Base-by-base conservation (phyloP, 2,888 invertebrate genomes). In the Boloria selene region DNA sequence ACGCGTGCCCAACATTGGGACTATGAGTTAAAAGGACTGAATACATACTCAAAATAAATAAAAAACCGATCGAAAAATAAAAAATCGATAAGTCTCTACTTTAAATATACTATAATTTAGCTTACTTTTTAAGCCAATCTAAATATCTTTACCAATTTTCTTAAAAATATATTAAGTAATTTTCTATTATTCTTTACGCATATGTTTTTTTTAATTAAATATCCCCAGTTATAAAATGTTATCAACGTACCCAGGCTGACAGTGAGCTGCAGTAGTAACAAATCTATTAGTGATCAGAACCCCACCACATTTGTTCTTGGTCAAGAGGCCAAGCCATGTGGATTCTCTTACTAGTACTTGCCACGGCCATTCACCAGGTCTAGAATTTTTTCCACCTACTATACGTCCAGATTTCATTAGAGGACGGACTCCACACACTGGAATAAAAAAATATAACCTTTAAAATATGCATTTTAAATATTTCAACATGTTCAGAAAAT, bases 261-360 rank as follows among this genome's bases (percentile, higher is more conserved):
- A 98, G 93, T 98, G 98, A 0, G 98, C 98, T 0, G 98, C 98
- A 0, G 98, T 98, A 67, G 98, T 95, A 4, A 98, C 97, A 80
- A 95, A 98, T 83, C 95, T 94, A 76, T 94, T 95, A 45, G 97
- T 96, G 76, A 98, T 97, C n/a, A 98, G 93, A 0, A 98, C 98
- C 2, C 98, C 98, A 1, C 98, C 98, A 80, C 98, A 98, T 87
- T 98, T 98, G 88, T 98, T 98, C 86, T 98, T 98, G 56, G 97
- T 97, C 86, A 98, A 97, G 18, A 98, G 94, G 0, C 98, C 98
- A 52, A 98, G 91, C 98, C 98, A 98, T 0, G 98, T 98, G 1
- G 97, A 96, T 86, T 98, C 98, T 47, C 97, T 93, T 0, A 98
- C 97, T 31, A 98, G 91, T 0, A 97, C 98, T 80, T 98, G 98